Evolutionary conservation across 2,113 vertebrate genomes (phyloP).

Genomic region (Heteronetta atricapilla): DNA sequence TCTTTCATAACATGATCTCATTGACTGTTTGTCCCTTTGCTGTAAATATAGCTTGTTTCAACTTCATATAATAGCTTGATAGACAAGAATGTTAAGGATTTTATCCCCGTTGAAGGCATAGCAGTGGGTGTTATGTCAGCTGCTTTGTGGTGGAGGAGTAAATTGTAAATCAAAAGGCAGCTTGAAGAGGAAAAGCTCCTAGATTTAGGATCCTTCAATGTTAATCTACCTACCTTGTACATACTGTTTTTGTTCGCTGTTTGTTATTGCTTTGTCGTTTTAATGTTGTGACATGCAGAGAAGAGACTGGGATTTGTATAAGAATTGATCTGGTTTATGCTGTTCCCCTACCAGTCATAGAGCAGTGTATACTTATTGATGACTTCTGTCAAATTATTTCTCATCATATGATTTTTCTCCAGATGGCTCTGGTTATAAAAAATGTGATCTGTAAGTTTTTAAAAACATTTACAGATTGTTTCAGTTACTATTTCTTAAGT

Average conservation of each 20-base stretch:
- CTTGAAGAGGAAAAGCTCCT: background rate
- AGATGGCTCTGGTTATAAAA: background rate
- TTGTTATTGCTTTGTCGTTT: background rate
- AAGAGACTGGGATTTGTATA: background rate
- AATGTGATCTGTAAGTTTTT: background rate
- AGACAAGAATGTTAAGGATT: background rate
- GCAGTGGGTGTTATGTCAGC: background rate
- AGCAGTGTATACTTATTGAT: background rate
- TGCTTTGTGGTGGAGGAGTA: background rate
- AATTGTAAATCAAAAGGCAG: background rate
- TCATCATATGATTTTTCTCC: background rate
- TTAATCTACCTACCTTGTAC: background rate
- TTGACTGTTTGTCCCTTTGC: background rate
- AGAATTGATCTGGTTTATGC: background rate
- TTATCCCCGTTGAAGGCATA: background rate
- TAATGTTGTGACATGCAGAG: background rate
- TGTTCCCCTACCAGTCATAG: background rate
- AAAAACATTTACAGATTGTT: background rate
- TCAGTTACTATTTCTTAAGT: background rate
- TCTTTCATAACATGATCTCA: background rate
- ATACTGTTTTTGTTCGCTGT: background rate
- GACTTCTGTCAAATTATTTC: background rate
- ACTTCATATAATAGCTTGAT: background rate
- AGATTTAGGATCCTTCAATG: background rate
- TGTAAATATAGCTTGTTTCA: slow-evolving; percentile 27